Base-by-base conservation (phyloP, 2,113 vertebrate species). In the Onychostruthus taczanowskii region DNA sequence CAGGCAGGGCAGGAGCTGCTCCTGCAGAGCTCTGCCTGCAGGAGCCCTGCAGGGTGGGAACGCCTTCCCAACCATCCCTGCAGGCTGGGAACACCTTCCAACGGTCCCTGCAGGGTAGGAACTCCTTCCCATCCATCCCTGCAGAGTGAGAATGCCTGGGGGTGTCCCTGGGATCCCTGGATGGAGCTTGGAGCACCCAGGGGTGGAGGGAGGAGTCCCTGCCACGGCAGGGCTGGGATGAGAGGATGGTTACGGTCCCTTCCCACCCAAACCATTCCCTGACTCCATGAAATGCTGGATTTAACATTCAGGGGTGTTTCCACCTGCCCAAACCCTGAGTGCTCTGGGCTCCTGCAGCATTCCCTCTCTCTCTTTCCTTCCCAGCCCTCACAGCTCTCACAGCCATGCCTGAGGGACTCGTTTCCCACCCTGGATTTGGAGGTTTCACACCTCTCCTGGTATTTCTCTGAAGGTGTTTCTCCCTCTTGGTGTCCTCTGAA, bases 261-360 rank as follows among this genome's bases (percentile, higher is more conserved):
- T 44, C 44, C 72, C 44, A 49, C 35, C 31, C 62, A 43, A 35
- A 35, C 20, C 44, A 4, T 4, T 11, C 52, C 8, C 3, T 21
- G 37, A 24, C 20, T 21, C 61, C 27, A 7, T 13, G 17, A n/a
- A 31, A n/a, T 4, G 23, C 24, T 4, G 8, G n/a, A 8, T 56
- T 49, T 5, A 0, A 4, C 15, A 4, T 1, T 1, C 8, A 3
- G 2, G 41, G 59, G 4, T 22, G 37, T 22, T 24, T 10, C 1
- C 26, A 3, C 14, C 20, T 22, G 23, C 3, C 41, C 53, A 2
- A 16, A 1, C 6, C 2, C 47, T 0, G 3, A 24, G 28, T 19
- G 21, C 44, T 10, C 22, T 4, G 20, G 12, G 14, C 13, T 3
- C 52, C 13, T 14, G 11, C 33, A 6, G 61, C 50, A 0, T 16